Base-by-base conservation (phyloP, 2,797 vertebrate genomes). In the Xenentodon cancila region DNA sequence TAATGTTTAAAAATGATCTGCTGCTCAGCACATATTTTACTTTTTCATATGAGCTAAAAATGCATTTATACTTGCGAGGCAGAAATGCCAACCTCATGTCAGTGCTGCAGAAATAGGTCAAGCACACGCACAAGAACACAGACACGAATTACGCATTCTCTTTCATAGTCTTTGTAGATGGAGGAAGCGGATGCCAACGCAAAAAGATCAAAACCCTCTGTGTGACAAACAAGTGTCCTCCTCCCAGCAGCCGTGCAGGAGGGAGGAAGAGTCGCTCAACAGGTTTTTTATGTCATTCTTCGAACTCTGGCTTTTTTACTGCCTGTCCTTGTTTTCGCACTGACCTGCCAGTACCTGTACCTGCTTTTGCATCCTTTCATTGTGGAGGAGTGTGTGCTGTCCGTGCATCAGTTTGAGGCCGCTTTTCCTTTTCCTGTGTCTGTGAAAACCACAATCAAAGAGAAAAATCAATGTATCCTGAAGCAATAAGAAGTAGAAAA, bases 161-260 rank as follows among this genome's bases (percentile, higher is more conserved):
- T 93, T 93, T 91, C 85, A 91, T 88, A 89, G 93, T 86, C 87
- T 90, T 87, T 91, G 85, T 91, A 96, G 96, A 94, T 93, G 91
- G 93, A 93, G 88, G 94, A 93, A 83, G 92, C 93, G 71, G 94
- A 96, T 92, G 92, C 91, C 81, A 92, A 95, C 89, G 92, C 94
- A 73, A 93, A 89, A 81, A 94, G 91, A 92, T 96, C 94, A 89
- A 89, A 87, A 92, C 84, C 55, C 88, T 93, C 50, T 89, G 93
- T 54, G 88, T n/a, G 49, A 94, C 87, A 93, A 94, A 82, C 94
- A 94, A 80, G 92, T 95, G 81, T 95, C 92, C 84, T 85, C 90
- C 54, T 81, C 93, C 76, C 93, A 89, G 90, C 94, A 92, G 61
- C 66, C 85, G 70, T 91, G 92, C 42, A 91, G 93, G 12, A 77